These are phyloP conservation scores for Euphysa ruthae DNA, from an alignment of 30 jellyfish, hydroid and myxozoan species.

Conservation along the genomic window DNA sequence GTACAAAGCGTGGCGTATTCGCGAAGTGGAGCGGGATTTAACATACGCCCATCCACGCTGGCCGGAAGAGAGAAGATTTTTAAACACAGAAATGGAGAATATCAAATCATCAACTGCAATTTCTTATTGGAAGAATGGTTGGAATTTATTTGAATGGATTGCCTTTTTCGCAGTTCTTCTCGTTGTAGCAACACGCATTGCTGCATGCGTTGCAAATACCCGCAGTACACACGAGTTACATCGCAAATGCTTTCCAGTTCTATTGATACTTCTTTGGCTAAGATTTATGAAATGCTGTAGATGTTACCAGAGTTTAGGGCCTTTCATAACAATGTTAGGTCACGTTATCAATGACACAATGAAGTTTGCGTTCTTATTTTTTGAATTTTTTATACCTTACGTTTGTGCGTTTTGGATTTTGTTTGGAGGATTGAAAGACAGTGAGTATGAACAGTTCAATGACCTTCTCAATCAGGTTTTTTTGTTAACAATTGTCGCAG, in stretches of 20 bases:
- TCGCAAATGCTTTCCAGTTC: conserved; percentile 71
- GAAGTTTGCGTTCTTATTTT: conserved; percentile 84
- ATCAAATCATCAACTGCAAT: conserved; percentile 68
- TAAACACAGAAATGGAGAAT: conserved; percentile 76
- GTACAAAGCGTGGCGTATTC: conserved; percentile 86
- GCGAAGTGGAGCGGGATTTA: conserved; percentile 86
- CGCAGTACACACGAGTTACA: conserved; percentile 46
- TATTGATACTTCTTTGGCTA: conserved; percentile 82
- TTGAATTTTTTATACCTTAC: conserved; percentile 94
- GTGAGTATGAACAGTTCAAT: conserved; percentile 78
- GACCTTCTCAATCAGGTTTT: conserved; percentile 84
- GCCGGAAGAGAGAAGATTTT: conserved; percentile 94
- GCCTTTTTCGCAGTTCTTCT: conserved; percentile 62
- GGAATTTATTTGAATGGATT: conserved; percentile 91
- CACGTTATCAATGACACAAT: conserved; percentile 93
- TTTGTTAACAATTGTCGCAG: conserved; percentile 87
- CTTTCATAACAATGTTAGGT: conserved; percentile 89
- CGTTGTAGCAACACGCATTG: conserved; percentile 73
- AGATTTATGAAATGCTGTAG: conserved; percentile 89
- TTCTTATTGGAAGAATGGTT: conserved; percentile 79
- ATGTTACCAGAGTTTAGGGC: conserved; percentile 88
- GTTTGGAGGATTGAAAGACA: conserved; percentile 87
- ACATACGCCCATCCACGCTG: conserved; percentile 92
- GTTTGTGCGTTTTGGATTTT: conserved; percentile 98
- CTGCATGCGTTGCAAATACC: conserved; percentile 43